Evolutionary conservation across 1,140 invertebrate species (phyloP).

Genomic region (Eubasilissa regina): DNA sequence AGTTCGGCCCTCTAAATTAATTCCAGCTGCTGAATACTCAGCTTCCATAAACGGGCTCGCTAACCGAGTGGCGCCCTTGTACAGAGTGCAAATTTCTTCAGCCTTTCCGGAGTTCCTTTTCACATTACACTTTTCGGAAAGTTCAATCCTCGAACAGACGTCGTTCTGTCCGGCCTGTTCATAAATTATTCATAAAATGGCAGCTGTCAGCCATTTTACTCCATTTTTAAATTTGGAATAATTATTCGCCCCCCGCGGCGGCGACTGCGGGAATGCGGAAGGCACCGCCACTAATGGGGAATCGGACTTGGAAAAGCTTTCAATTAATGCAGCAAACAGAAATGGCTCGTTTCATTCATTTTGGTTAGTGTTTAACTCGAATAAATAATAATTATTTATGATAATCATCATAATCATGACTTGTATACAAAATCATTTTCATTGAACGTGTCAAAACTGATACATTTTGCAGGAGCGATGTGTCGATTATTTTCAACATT

Average conservation of each 20-base stretch:
- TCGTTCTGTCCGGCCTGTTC: conserved; percentile 31
- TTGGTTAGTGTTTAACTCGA: too few species aligned
- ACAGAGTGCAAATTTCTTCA: not conserved
- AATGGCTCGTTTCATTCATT: too few species aligned
- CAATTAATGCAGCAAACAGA: conserved; percentile 16
- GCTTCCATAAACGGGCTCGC: not conserved
- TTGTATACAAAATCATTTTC: too few species aligned
- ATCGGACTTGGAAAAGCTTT: conserved; percentile 1
- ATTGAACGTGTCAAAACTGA: too few species aligned
- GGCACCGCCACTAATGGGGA: conserved; percentile 42
- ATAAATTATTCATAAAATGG: conserved; percentile 58
- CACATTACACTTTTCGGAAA: not conserved
- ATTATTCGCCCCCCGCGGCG: conserved; percentile 23
- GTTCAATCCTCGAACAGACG: not conserved
- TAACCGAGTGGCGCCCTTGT: not conserved
- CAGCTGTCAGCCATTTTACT: conserved; percentile 48
- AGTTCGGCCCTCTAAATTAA: conserved; percentile 3
- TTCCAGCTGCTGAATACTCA: conserved; percentile 12
- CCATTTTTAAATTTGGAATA: conserved; percentile 57
- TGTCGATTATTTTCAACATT: too few species aligned
- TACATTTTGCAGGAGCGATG: too few species aligned
- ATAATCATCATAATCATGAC: too few species aligned
- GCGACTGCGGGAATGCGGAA: conserved; percentile 2
- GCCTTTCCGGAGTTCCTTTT: not conserved
- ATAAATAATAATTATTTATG: too few species aligned